Conservation (phyloP, 2,113 vertebrate genomes). For the Corythaixoides concolor region DNA sequence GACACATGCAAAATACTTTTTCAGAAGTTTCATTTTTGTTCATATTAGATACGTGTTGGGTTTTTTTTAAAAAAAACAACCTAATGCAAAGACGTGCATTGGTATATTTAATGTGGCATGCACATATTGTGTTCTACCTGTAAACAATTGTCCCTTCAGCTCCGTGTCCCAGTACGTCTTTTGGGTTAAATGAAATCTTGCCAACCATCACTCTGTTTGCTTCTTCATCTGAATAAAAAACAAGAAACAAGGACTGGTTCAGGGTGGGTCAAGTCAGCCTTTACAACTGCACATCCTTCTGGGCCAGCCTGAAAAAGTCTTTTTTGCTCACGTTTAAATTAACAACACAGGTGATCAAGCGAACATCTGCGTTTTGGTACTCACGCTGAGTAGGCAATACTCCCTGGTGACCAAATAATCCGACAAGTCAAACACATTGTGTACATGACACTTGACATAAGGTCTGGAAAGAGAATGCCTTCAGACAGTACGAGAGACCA, state of each 20-base stretch:
- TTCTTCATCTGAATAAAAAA: slow-evolving; percentile 79
- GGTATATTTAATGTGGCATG: background rate
- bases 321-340: background rate
- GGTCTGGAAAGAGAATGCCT: background rate
- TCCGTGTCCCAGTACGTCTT: slow-evolving; percentile 90
- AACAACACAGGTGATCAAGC: background rate
- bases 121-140: slow-evolving; percentile 73
- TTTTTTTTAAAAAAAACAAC: background rate
- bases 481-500: background rate
- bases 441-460: background rate
- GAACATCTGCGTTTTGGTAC: background rate
- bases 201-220: slow-evolving; percentile 83
- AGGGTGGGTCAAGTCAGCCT: background rate
- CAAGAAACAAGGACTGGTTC: background rate
- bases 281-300: background rate
- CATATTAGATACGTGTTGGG: background rate
- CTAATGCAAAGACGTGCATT: background rate
- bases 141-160: slow-evolving; percentile 98
- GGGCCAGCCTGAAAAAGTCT: background rate
- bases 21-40: background rate
- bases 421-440: background rate
- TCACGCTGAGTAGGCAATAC: background rate
- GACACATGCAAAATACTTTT: background rate
- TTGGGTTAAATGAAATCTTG: slow-evolving; percentile 92
- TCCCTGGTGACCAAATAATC: background rate